phyloP scores from a whole-genome alignment of 92 coral and sea anemone species.

The Palythoa grandiflora region DNA sequence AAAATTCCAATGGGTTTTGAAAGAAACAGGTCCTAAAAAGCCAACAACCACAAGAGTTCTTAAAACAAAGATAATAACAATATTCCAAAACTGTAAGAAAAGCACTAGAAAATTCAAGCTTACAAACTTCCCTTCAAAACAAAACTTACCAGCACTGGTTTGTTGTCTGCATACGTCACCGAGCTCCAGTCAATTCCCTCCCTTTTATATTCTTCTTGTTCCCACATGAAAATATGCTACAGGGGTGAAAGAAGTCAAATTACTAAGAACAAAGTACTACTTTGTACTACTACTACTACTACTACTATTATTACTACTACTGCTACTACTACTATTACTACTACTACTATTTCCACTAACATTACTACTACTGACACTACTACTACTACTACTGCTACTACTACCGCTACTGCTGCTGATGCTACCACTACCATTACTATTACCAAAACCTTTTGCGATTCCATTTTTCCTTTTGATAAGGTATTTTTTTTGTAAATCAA shows the following conservation, averaged over 20 bases:
- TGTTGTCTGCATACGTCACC: conserved; percentile 83
- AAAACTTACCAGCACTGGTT: conserved; percentile 81
- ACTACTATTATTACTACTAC: background rate
- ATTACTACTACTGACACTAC: background rate
- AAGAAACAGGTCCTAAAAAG: conserved; percentile 76
- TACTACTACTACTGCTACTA: background rate
- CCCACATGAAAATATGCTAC: conserved; percentile 94
- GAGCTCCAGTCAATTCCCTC: conserved; percentile 90
- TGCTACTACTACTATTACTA: background rate
- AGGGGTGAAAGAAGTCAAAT: background rate
- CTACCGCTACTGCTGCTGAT: background rate
- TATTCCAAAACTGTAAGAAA: background rate
- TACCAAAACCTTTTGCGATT: too few relatives aligned
- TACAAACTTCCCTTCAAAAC: background rate
- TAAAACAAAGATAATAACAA: background rate
- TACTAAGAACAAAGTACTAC: background rate
- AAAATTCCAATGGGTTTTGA: conserved; percentile 80
- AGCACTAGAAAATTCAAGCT: background rate
- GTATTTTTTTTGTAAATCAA: too few relatives aligned
- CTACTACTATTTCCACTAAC: background rate
- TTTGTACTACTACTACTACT: background rate
- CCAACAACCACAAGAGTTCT: background rate
- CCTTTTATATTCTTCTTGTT: conserved; percentile 85
- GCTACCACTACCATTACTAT: background rate
- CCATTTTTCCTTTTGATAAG: background rate